These are phyloP conservation scores for Ichneumon xanthorius DNA, from an alignment of 2,888 invertebrate genomes.

Conservation along the genomic window DNA sequence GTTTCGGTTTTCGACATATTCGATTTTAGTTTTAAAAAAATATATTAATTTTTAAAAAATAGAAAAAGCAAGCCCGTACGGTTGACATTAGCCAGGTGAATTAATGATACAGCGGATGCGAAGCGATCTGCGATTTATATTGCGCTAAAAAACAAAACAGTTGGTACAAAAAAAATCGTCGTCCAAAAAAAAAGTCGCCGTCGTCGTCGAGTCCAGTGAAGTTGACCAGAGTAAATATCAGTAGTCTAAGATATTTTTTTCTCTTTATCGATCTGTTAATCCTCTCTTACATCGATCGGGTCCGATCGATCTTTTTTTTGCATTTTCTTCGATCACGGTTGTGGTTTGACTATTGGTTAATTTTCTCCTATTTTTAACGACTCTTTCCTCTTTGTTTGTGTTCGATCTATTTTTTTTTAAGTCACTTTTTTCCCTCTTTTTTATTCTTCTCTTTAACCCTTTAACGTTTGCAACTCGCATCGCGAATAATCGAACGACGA, in stretches of 20 bases:
- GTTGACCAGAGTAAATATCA: constrained; percentile 77
- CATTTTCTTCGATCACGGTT: constrained; percentile 29
- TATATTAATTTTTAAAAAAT: not conserved
- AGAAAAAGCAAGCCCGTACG: constrained; percentile 35
- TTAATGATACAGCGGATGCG: constrained; percentile 13
- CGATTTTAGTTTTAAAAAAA: not conserved
- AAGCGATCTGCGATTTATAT: not conserved
- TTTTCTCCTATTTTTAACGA: constrained; percentile 25
- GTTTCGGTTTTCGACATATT: too few relatives aligned
- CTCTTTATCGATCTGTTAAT: constrained; percentile 36
- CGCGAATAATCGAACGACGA: constrained; percentile 7
- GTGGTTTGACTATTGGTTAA: constrained; percentile 21
- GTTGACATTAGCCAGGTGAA: constrained; percentile 67
- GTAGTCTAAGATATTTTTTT: constrained; percentile 67
- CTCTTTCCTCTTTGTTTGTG: constrained; percentile 21
- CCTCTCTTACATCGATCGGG: not conserved
- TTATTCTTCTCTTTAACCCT: constrained; percentile 13
- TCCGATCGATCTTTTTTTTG: not conserved
- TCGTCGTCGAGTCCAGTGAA: constrained; percentile 75
- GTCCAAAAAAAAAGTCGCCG: constrained; percentile 63
- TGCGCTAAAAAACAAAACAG: not conserved
- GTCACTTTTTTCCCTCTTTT: constrained; percentile 1
- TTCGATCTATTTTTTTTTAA: not conserved
- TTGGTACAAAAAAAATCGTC: constrained; percentile 8
- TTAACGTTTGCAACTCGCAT: constrained; percentile 15